Conservation (phyloP, 2,113 vertebrate genomes). For the Nanorana parkeri region DNA sequence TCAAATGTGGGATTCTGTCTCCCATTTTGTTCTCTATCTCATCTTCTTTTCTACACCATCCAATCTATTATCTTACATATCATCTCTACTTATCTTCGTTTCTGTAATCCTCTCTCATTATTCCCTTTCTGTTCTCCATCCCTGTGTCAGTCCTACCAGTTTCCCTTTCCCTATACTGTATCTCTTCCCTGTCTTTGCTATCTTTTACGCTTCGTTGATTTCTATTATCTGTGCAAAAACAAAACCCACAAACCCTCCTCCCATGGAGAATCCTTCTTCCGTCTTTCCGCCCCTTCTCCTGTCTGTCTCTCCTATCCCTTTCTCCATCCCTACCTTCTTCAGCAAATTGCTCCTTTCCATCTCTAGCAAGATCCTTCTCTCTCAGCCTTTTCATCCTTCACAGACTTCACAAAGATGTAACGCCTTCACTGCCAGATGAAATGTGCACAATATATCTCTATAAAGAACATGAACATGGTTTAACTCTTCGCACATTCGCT, state of each 20-base stretch:
- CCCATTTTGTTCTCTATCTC: neutral
- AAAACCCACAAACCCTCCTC: constrained; percentile 51
- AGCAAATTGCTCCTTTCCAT: neutral
- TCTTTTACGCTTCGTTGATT: constrained; percentile 38
- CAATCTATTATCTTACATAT: too few relatives aligned
- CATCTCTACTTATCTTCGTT: neutral
- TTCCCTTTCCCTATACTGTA: neutral
- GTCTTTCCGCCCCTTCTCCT: constrained; percentile 34
- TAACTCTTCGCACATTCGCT: neutral
- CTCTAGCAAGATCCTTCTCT: neutral
- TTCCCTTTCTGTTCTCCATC: neutral
- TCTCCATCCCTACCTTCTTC: constrained; percentile 26
- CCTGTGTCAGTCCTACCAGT: neutral
- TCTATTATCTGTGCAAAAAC: constrained; percentile 58
- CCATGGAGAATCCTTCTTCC: constrained; percentile 24
- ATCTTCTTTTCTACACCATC: neutral
- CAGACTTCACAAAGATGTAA: neutral
- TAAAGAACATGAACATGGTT: neutral
- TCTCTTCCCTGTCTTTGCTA: neutral
- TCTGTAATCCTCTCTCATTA: neutral
- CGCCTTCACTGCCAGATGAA: constrained; percentile 10
- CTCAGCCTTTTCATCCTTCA: neutral
- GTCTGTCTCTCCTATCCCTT: constrained; percentile 1
- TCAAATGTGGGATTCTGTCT: neutral
- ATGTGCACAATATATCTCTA: neutral